A percentile compares a stretch with the other conserved stretches of the same genome.
Conservation (phyloP, 1,140 invertebrate genomes). For the Drosophila repletoides region DNA sequence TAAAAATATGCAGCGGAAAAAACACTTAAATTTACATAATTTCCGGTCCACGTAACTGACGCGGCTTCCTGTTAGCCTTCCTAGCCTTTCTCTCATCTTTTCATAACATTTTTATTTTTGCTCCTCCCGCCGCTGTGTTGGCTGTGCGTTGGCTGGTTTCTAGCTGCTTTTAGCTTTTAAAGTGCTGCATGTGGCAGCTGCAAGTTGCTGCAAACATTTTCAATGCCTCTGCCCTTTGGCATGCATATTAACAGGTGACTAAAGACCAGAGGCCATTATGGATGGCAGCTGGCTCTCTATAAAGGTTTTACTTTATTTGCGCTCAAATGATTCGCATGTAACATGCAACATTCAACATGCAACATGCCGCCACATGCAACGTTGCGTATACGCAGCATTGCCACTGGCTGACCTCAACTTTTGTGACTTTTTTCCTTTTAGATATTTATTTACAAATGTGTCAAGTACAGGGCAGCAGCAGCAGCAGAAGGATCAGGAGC, state of each 20-base stretch:
- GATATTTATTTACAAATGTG: slow-evolving; percentile 60
- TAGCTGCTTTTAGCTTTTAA: slow-evolving; percentile 42
- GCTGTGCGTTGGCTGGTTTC: slow-evolving; percentile 4
- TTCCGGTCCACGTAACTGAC: slow-evolving; percentile 61
- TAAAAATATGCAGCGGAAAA: slow-evolving; percentile 57
- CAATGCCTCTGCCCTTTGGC: slow-evolving; percentile 35
- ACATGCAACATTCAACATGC: too few species aligned
- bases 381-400: slow-evolving; percentile 25
- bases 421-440: slow-evolving; percentile 11
- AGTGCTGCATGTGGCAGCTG: slow-evolving; percentile 34
- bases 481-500: not conserved
- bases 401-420: slow-evolving; percentile 14
- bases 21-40: slow-evolving; percentile 77
- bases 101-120: too few species aligned
- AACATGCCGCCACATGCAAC: not conserved
- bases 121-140: not conserved
- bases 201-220: not conserved
- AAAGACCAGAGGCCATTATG: slow-evolving; percentile 39
- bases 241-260: slow-evolving; percentile 48
- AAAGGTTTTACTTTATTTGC: slow-evolving; percentile 44
- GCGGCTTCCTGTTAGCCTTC: slow-evolving; percentile 15
- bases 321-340: not conserved
- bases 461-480: slow-evolving; percentile 53
- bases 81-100: not conserved
- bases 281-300: slow-evolving; percentile 32